phyloP scores from a whole-genome alignment of 2,113 vertebrate species.

The Peromyscus californicus region DNA sequence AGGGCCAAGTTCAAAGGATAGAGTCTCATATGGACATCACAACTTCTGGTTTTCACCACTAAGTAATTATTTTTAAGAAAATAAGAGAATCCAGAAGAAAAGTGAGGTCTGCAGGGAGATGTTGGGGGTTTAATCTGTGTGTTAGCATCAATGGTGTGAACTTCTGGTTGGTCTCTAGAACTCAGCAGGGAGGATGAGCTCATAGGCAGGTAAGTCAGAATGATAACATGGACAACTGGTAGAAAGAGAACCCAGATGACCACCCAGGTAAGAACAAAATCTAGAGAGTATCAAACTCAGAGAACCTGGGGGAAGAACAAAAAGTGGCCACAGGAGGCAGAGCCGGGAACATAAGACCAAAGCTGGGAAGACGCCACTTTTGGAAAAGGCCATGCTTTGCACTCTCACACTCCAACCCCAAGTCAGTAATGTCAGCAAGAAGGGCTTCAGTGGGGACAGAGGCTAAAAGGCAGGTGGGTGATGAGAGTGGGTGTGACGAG shows the following conservation, averaged over 20 bases:
- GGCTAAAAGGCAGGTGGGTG: too few relatives aligned
- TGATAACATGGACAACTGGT: background rate
- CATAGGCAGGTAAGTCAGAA: background rate
- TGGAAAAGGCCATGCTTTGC: background rate
- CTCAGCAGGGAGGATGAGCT: background rate
- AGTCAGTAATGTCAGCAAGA: too few relatives aligned
- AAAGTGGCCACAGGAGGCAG: background rate
- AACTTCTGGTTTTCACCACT: background rate
- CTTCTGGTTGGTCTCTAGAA: background rate
- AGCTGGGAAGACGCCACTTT: background rate
- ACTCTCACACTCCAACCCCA: too few relatives aligned
- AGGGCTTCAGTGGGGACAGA: background rate
- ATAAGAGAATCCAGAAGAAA: background rate
- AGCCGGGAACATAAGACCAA: background rate
- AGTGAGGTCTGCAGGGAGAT: background rate
- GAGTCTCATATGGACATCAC: background rate
- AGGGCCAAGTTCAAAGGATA: slow-evolving; percentile 30
- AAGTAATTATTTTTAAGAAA: slow-evolving; percentile 11
- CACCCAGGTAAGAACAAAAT: background rate
- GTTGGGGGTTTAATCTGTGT: background rate
- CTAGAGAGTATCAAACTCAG: background rate
- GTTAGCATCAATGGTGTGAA: background rate
- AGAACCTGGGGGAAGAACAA: background rate
- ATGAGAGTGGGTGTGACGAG: background rate
- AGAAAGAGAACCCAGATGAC: background rate